phyloP scores from a whole-genome alignment of 2,113 vertebrate genomes.

The Melanostigma gelatinosum region DNA sequence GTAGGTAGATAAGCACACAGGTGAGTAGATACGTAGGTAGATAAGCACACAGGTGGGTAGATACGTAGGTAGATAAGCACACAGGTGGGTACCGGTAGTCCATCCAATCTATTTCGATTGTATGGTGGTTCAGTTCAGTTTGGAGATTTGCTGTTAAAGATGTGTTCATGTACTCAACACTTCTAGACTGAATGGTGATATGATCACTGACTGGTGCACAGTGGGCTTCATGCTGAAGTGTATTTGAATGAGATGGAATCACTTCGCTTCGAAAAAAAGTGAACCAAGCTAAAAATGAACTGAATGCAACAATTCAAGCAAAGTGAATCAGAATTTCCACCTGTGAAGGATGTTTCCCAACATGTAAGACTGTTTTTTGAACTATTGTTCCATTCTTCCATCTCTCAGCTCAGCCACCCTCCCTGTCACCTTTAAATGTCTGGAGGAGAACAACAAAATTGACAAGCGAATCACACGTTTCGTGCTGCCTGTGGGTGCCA shows the following conservation, averaged over 20 bases:
- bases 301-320: neutral
- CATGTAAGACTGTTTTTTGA: neutral
- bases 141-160: neutral
- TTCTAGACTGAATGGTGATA: too few species aligned
- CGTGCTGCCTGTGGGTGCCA: slow-evolving; percentile 94
- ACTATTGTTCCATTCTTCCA: neutral
- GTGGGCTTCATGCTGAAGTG: neutral
- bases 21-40: too few species aligned
- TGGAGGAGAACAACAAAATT: slow-evolving; percentile 95
- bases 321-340: neutral
- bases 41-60: too few species aligned
- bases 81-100: too few species aligned
- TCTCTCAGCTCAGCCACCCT: slow-evolving; percentile 92
- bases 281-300: neutral
- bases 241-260: neutral
- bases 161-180: neutral
- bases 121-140: too few species aligned
- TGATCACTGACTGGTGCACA: neutral
- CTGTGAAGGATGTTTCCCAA: neutral
- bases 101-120: too few species aligned
- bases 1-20: too few species aligned
- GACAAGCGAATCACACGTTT: slow-evolving; percentile 96
- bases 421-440: slow-evolving; percentile 95
- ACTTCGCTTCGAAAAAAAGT: neutral
- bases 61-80: too few species aligned